A percentile compares a stretch with the other conserved stretches of the same genome.
Evolutionary conservation across 2,797 vertebrate species (phyloP).

Genomic region (Acipenser transmontanus): DNA sequence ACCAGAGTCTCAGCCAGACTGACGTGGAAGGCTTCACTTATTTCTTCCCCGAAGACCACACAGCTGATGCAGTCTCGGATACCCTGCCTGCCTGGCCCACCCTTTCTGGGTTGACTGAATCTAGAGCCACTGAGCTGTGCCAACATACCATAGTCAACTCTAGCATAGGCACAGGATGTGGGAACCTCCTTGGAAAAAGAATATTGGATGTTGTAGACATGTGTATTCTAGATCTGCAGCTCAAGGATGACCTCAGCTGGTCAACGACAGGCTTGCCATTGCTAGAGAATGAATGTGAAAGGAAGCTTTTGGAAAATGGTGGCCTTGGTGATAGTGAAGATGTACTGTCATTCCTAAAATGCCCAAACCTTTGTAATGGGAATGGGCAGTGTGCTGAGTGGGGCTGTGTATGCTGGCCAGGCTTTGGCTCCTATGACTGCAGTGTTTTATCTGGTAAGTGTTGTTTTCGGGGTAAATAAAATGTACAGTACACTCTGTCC

Average conservation of each 20-base stretch:
- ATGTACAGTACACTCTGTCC: too few species aligned
- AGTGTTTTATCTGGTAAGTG: conserved; percentile 62
- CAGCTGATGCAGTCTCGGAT: conserved; percentile 34
- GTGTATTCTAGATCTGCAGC: conserved; percentile 72
- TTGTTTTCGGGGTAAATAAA: neutral
- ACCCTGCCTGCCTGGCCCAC: conserved; percentile 65
- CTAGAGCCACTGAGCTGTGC: conserved; percentile 50
- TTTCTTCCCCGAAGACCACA: conserved; percentile 80
- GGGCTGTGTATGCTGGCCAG: conserved; percentile 73
- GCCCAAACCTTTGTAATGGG: conserved; percentile 68
- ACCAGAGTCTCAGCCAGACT: conserved; percentile 60
- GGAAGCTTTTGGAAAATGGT: conserved; percentile 62
- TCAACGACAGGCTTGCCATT: conserved; percentile 62
- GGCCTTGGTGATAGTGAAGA: conserved; percentile 39
- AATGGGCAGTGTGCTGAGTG: conserved; percentile 72
- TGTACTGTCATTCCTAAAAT: conserved; percentile 55
- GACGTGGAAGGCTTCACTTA: conserved; percentile 63
- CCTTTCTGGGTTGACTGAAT: conserved; percentile 61
- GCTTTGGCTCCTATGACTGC: conserved; percentile 75
- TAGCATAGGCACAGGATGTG: conserved; percentile 60
- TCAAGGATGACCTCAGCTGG: conserved; percentile 76
- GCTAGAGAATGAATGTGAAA: conserved; percentile 84
- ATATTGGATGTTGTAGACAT: conserved; percentile 49
- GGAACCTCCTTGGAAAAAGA: conserved; percentile 47
- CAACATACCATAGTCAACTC: conserved; percentile 62